Base-by-base conservation (phyloP, 2,797 vertebrate genomes). In the Crocidura indochinensis region DNA sequence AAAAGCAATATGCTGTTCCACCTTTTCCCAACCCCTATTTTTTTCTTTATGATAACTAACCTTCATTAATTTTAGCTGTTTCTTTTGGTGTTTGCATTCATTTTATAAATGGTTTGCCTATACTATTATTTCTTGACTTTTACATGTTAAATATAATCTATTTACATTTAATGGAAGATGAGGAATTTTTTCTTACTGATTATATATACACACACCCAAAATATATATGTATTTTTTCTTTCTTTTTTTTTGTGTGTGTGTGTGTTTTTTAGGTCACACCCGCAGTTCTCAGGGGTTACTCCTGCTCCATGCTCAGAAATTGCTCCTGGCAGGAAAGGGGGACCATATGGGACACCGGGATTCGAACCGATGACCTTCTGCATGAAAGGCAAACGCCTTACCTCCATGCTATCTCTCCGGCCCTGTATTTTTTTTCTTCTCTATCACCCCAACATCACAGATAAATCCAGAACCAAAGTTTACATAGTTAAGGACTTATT, bases 71-170 rank as follows among this genome's bases (percentile, higher is more conserved):
- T 80, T 87, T 10, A 91, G n/a, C 60, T 73, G 8, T 80, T 91
- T 88, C 22, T 92, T 94, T 93, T 68, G 22, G 31, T 46, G 22
- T 67, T 93, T 74, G 47, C 6, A 56, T 83, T 10, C 17, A 84
- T 73, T 93, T 91, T 84, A 64, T 11, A 73, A 77, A 77, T 87
- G 91, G 64, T 75, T 46, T 31, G 19, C 4, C 65, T 79, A 86
- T 38, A 64, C 26, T 47, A 8, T 77, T 86, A 60, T 81, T 92
- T 88, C 80, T 90, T 90, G 6, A 64, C 49, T 88, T 93, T 92
- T 56, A 0, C 65, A 65, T 79, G 83, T 83, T 87, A 87, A 84
- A 77, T 60, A 92, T 87, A 80, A 84, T 81, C 83, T 84, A 76
- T 56, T 87, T 91, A 56, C 67, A 87, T 85, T 46, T 69, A 84